Percentiles rank a stretch among this genome's conserved stretches.
phyloP scores from a whole-genome alignment of 2,797 vertebrate genomes.

The Salarias fasciatus region DNA sequence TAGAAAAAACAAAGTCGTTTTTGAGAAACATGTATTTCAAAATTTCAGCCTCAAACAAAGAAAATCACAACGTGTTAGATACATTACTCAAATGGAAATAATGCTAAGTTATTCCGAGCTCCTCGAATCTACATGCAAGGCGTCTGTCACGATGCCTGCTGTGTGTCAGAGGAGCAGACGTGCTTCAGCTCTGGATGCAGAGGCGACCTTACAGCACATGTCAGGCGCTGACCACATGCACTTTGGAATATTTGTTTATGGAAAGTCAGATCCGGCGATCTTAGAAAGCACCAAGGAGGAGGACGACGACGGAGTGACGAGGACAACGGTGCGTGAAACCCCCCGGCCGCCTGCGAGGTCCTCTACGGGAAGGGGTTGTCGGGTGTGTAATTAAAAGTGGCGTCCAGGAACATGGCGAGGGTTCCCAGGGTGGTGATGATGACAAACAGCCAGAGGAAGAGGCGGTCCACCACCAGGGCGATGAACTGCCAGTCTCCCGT shows the following conservation, averaged over 20 bases:
- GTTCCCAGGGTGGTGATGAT: constrained; percentile 85
- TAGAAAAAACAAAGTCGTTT: background rate
- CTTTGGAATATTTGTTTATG: constrained; percentile 39
- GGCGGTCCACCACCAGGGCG: constrained; percentile 84
- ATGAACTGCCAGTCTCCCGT: constrained; percentile 87
- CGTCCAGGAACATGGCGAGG: constrained; percentile 85
- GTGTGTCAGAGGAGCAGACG: background rate
- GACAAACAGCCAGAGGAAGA: constrained; percentile 86
- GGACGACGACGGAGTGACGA: background rate
- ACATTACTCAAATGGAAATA: constrained; percentile 11
- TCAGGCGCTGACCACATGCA: constrained; percentile 22
- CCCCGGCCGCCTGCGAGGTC: constrained; percentile 11
- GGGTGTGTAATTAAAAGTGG: constrained; percentile 86
- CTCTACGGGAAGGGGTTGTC: constrained; percentile 80
- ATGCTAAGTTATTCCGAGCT: constrained; percentile 8
- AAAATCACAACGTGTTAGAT: constrained; percentile 12
- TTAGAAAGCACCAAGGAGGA: constrained; percentile 23
- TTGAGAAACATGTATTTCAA: constrained; percentile 41
- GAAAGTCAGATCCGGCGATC: constrained; percentile 41
- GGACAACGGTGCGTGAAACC: background rate
- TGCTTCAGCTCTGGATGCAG: background rate
- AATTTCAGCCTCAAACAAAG: constrained; percentile 19
- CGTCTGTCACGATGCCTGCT: background rate
- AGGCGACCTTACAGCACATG: constrained; percentile 1
- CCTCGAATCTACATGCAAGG: background rate